Base-by-base conservation (phyloP, 2,888 invertebrate species). In the Lordiphosa andalusiaca region DNA sequence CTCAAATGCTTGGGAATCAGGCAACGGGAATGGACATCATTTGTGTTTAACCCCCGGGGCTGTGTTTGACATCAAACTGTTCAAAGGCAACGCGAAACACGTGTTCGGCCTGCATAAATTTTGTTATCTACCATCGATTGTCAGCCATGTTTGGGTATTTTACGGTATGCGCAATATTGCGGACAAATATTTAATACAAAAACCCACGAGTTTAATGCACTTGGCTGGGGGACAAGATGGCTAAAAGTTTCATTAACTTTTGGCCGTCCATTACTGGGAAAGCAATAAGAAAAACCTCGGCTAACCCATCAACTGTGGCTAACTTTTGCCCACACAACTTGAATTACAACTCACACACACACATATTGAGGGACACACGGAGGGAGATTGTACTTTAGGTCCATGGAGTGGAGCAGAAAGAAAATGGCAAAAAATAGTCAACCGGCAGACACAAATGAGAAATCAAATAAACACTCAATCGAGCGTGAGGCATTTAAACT, bases 391-490 rank as follows among this genome's bases (percentile, higher is more conserved):
- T 36, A 21, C 16, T n/a, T 12, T 37, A n/a, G 42, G 47, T 37
- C 44, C 42, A 54, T 35, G 53, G 21, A 25, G 5, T 44, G 41
- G 36, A 19, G 12, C 16, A 10, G 23, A 23, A 19, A 35, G 7
- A 41, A 38, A 49, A 46, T 19, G 37, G 35, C 25, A 10, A 38
- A 52, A 53, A 56, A 63, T 53, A 75, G 78, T 77, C 66, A 69
- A 61, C 62, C 82, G 62, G 63, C 63, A 73, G 84, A 84, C 82
- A 81, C 82, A 85, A 84, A 80, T 85, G 85, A 77, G 78, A 85
- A 80, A 84, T 84, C 84, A 85, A 80, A 80, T 80, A 85, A 84
- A 80, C 76, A 84, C 71, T 63, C 86, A 80, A 80, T 85, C 86
- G 86, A 80, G 86, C 78, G 86, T 70, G 64, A 80, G 68, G 66